Evolutionary conservation across 1,140 invertebrate species (phyloP).

Genomic region (Neocloeon triangulifer): DNA sequence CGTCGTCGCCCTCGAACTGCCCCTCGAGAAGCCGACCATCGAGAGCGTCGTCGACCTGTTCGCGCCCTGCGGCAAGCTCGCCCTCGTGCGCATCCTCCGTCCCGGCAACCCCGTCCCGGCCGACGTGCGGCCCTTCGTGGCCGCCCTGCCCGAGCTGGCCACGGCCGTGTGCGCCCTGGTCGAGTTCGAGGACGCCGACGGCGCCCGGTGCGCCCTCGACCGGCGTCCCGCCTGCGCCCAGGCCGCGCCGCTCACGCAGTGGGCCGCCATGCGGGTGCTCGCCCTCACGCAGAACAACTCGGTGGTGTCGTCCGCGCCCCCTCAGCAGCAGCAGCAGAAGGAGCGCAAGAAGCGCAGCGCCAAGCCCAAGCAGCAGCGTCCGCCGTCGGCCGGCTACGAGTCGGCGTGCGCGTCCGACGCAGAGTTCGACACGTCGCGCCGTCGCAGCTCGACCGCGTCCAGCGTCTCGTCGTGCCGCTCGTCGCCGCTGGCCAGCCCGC

Average conservation of each 20-base stretch:
- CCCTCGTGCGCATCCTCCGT: conserved; percentile 58
- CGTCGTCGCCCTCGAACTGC: conserved; percentile 65
- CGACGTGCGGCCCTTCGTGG: conserved; percentile 69
- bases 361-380: conserved; percentile 18
- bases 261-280: conserved; percentile 11
- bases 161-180: conserved; percentile 67
- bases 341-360: conserved; percentile 22
- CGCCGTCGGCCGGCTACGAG: conserved; percentile 14
- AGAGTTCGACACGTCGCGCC: conserved; percentile 10
- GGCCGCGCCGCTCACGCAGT: conserved; percentile 9
- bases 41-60: conserved; percentile 76
- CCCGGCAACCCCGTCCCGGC: conserved; percentile 70
- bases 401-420: conserved; percentile 12
- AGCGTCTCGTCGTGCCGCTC: not conserved
- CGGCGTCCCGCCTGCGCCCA: conserved; percentile 21
- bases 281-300: conserved; percentile 13
- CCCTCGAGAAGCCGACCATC: conserved; percentile 58
- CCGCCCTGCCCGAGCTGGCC: conserved; percentile 69
- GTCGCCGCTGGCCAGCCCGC: not conserved
- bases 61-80: conserved; percentile 66
- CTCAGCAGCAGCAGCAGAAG: conserved; percentile 26
- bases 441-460: conserved; percentile 14
- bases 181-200: conserved; percentile 71
- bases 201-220: conserved; percentile 54
- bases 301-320: conserved; percentile 14